Evolutionary conservation across 2,113 vertebrate species (phyloP), one percentile per base, ranked within the genome.

Genomic region (Barbus barbus): DNA sequence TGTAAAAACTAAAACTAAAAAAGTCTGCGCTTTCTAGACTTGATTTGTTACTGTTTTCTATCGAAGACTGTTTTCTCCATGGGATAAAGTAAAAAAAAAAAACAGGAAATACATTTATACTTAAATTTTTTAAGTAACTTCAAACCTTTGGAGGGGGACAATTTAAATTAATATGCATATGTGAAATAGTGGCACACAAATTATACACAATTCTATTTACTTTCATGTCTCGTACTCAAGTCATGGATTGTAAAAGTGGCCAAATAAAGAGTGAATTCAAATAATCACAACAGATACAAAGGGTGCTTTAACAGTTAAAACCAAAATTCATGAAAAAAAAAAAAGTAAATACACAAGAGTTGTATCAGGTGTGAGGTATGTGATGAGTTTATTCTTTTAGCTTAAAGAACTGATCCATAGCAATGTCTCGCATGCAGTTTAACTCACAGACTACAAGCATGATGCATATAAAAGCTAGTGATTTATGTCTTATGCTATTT

Each of bases 341-440:
- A 41, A 41, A 2, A 91, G 83, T 65, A 53, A 80, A 87, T 71
- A 88, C 83, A 84, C 83, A 87, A 41, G 36, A 72, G 22, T n/a
- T 41, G 5, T 93, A 87, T 86, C 90, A 93, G 85, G 91, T 87
- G 90, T 90, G 91, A 93, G 93, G 83, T 96, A 96, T 93, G 93
- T 91, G 90, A 95, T 91, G 93, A 95, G 93, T 98, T 98, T 98
- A 98, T 97, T 98, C 91, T 93, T 95, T 95, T 89, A 91, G 92
- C 90, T 92, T 92, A 94, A 93, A 96, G 93, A 95, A 95, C 95
- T 94, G 93, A 93, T 94, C 94, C 95, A 94, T 93, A 95, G 92
- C 95, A 96, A 94, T 95, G 93, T 95, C 89, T 94, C 93, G 93
- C 98, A 98, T 99, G 97, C 97, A 97, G 88, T 96, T 95, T 92